Evolutionary conservation across 2,888 invertebrate genomes (phyloP), one percentile per base, ranked within the genome.

Genomic region (Ophion costatus): DNA sequence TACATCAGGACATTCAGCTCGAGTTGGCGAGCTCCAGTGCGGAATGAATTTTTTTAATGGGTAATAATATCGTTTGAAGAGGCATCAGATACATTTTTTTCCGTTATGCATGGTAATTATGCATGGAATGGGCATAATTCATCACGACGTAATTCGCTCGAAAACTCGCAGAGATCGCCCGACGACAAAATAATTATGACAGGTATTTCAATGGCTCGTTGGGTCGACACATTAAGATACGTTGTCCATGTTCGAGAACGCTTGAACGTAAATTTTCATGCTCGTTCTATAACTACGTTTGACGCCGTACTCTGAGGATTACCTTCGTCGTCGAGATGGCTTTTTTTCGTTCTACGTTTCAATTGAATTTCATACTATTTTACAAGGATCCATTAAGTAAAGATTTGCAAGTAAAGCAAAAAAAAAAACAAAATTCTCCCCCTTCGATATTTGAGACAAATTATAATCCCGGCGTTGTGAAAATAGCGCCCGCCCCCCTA

Each of bases 231-330:
- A 73, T 38, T 59, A 10, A 67, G 6, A 67, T 42, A 22, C 22
- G 51, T 51, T 51, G 45, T 45, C 45, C 4, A 22, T 42, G 10
- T 22, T 67, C 45, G 45, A 22, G n/a, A 67, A 67, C 20, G 22
- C 51, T 51, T 61, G n/a, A 51, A 74, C 17, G 45, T 38, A 64
- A 75, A 56, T 45, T 61, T 64, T 24, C 59, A 73, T 73, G 63
- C 57, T 75, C 71, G 38, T n/a, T 66, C 66, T 51, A 82, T n/a
- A 69, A 71, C 73, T 79, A 64, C 63, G 17, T 79, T 70, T 38
- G 22, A 38, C 74, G 45, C 56, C 42, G 67, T 51, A 69, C 10
- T 42, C 56, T 51, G 7, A 57, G 71, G 24, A 71, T 82, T 64
- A 76, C 81, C 63, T 75, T 63, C 22, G 29, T 56, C 74, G 70